Percentiles rank a stretch among this genome's conserved stretches.
Conservation (phyloP, 2,113 vertebrate species). For the Symphodus melops region DNA sequence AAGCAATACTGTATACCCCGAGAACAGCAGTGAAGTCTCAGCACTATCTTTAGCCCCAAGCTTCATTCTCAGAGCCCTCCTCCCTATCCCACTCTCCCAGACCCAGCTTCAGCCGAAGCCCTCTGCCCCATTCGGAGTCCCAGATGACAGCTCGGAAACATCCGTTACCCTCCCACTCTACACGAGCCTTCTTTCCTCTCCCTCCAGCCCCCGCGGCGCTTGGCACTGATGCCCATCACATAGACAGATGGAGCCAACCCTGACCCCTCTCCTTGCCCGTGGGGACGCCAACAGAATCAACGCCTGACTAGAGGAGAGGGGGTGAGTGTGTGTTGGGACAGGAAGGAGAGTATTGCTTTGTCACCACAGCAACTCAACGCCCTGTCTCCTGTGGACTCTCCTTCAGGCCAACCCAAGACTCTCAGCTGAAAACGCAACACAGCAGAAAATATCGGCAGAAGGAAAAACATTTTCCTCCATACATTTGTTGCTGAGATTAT, state of each 20-base stretch:
- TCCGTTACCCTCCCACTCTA: conserved; percentile 56
- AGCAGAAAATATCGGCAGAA: conserved; percentile 43
- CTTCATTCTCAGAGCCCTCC: conserved; percentile 22
- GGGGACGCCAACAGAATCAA: conserved; percentile 67
- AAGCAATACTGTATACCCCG: conserved; percentile 11
- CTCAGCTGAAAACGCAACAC: conserved; percentile 40
- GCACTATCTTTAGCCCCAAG: conserved; percentile 14
- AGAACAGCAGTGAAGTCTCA: conserved; percentile 36
- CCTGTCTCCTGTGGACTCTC: conserved; percentile 55
- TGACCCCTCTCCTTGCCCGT: conserved; percentile 73
- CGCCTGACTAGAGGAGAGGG: conserved; percentile 61
- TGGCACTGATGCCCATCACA: conserved; percentile 76
- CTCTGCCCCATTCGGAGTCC: conserved; percentile 50
- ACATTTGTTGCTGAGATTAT: conserved; percentile 15
- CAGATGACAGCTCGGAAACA: conserved; percentile 73
- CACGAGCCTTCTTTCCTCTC: conserved; percentile 57
- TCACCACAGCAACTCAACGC: conserved; percentile 64
- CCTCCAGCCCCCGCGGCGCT: conserved; percentile 67
- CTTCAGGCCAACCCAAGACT: conserved; percentile 31
- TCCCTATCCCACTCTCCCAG: conserved; percentile 8
- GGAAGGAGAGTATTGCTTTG: conserved; percentile 50
- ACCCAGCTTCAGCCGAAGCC: conserved; percentile 24
- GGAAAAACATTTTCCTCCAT: conserved; percentile 5
- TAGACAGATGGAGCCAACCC: conserved; percentile 81
- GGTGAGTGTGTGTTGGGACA: conserved; percentile 12